phyloP scores from a whole-genome alignment of 2,888 invertebrate species.

The Amphipoea oculea region DNA sequence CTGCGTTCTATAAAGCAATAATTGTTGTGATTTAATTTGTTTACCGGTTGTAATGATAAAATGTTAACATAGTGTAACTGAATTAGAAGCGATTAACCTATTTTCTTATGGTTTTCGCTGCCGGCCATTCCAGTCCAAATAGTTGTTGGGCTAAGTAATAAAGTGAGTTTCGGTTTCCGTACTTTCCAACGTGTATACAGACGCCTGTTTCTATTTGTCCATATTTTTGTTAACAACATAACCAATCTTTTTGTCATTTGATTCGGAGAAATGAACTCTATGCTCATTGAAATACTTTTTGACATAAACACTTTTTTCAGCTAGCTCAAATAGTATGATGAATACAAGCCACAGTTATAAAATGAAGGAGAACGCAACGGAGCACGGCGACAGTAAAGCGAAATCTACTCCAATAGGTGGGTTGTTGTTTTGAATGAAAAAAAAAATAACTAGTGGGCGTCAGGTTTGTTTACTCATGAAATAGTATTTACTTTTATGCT shows the following conservation, averaged over 20 bases:
- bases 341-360: slow-evolving; percentile 81
- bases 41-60: slow-evolving; percentile 6
- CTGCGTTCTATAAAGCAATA: slow-evolving; percentile 7
- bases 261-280: slow-evolving; percentile 23
- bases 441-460: not conserved
- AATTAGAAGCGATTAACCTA: slow-evolving; percentile 60
- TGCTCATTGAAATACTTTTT: slow-evolving; percentile 12
- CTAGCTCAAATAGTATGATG: slow-evolving; percentile 68
- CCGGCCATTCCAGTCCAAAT: slow-evolving; percentile 61
- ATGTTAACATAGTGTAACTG: slow-evolving; percentile 52
- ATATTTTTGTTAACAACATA: not conserved
- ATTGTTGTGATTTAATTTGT: slow-evolving; percentile 18
- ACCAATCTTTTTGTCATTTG: slow-evolving; percentile 16
- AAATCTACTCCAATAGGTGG: slow-evolving; percentile 86
- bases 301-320: slow-evolving; percentile 57
- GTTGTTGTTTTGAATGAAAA: slow-evolving; percentile 50
- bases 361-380: slow-evolving; percentile 81
- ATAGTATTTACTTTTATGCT: not conserved
- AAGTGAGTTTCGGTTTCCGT: slow-evolving; percentile 41
- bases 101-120: slow-evolving; percentile 51
- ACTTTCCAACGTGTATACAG: slow-evolving; percentile 7
- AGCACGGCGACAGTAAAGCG: slow-evolving; percentile 79
- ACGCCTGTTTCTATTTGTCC: not conserved
- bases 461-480: slow-evolving; percentile 17
- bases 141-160: slow-evolving; percentile 37